Base-by-base conservation (phyloP, 2,888 invertebrate species). In the Eupithecia dodoneata region DNA sequence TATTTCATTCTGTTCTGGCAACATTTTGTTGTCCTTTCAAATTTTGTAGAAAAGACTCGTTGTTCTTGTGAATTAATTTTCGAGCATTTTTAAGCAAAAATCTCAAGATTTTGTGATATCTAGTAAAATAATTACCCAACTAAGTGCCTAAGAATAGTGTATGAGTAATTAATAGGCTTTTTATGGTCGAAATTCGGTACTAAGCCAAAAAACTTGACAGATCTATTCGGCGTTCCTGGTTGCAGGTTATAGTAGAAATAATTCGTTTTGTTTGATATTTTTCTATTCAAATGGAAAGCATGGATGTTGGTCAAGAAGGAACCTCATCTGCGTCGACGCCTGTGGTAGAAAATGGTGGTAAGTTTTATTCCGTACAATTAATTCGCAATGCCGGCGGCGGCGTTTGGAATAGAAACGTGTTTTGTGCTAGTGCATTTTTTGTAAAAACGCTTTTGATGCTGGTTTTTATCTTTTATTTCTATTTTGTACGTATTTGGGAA, bases 281-380 rank as follows among this genome's bases (percentile, higher is more conserved):
- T 83, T 81, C 79, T 79, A 85, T 86, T 84, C 88, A 88, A 91
- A 95, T 95, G 95, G 95, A 95, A 90, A 95, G 91, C 86, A 95
- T 95, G 95, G 95, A 95, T 82, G 93, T 95, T 79, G 94, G 94
- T 78, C 93, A 91, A 88, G 94, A 94, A 87, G 90, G 94, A 77
- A 88, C 94, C 63, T 93, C 95, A 63, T 86, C 92, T 67, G 93
- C 91, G 74, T 81, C 94, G 45, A 93, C 95, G 72, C 95, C 95
- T 47, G 90, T 91, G 2, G 88, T 87, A 55, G 94, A 95, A 88
- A 95, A 94, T 89, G 95, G 95, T 95, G 95, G 95, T 95, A 80
- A 93, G 93, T 88, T 79, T 79, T 74, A 76, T 71, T 76, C 77
- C 72, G 13, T 76, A 55, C 59, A 72, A 63, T 63, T 18, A 72